Base-by-base conservation (phyloP, 2,797 vertebrate species). In the Semaprochilodus insignis region DNA sequence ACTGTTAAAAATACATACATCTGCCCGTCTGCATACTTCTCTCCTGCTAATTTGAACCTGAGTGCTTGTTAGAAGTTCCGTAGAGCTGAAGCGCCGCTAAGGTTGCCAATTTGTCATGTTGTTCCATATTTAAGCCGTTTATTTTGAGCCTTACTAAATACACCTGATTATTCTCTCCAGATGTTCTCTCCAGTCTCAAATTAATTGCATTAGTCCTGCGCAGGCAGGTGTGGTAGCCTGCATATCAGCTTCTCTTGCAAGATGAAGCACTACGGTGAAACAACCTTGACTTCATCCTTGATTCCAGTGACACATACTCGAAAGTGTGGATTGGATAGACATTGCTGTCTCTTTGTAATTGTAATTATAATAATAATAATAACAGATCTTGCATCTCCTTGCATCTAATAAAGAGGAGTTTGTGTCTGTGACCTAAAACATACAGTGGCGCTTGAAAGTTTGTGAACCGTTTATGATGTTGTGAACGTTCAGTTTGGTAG, bases 161-260 rank as follows among this genome's bases (percentile, higher is more conserved):
- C 60, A 67, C 36, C 60, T 51, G 76, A 66, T 83, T 71, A 75
- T 77, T 72, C 71, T 17, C 71, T 76, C 75, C 75, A 78, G 81
- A 63, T 82, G 81, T 82, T 78, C 70, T 44, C 57, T 44, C 75
- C 67, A 65, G 59, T 23, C 48, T 77, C 31, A 55, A 23, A 78
- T 78, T 78, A 72, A 72, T 31, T 60, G 23, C 67, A 55, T 77
- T 72, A 73, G 44, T 71, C 31, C 3, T 21, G 66, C 23, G 16
- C 27, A 25, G 55, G 21, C 25, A 77, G 48, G 16, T 13, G 48
- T 44, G 44, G 51, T 21, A 44, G 54, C 55, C 55, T 44, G 36
- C 55, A 40, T 60, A 62, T 17, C 55, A 75, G 36, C 21, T 11
- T 34, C 17, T 55, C 52, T 36, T 27, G 17, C 59, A n/a, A 59